These are phyloP conservation scores for Trididemnum nubilum DNA, from an alignment of 23 tunicate genomes.

Conservation along the genomic window DNA sequence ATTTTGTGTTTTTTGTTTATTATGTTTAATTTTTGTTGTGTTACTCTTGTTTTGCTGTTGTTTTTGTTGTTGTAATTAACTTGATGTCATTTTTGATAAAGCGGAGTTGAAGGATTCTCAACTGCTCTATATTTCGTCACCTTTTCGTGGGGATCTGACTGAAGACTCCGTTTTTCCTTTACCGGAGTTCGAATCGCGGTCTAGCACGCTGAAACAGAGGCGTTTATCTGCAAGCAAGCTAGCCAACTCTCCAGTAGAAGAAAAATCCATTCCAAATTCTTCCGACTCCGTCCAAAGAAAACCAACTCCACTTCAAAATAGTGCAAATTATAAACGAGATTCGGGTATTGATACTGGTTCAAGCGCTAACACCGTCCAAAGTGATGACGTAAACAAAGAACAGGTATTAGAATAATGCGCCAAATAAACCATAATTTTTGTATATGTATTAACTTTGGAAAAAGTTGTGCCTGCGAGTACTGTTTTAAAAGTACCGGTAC, in stretches of 20 bases:
- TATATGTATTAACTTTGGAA: too few species aligned
- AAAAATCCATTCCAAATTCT: background rate
- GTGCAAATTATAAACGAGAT: constrained; percentile 4
- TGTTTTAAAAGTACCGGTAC: too few species aligned
- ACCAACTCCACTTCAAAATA: background rate
- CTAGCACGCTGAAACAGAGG: background rate
- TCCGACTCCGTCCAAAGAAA: background rate
- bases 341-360: constrained; percentile 58
- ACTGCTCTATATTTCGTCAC: background rate
- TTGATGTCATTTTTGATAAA: too few species aligned
- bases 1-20: background rate
- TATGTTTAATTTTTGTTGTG: background rate
- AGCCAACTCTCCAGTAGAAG: background rate
- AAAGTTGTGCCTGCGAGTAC: too few species aligned
- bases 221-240: too few species aligned
- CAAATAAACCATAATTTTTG: too few species aligned
- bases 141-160: background rate
- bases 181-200: background rate
- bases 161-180: background rate
- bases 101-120: background rate
- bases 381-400: constrained; percentile 26
- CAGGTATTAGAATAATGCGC: constrained; percentile 16
- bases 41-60: background rate
- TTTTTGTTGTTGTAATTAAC: background rate
- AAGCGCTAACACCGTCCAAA: constrained; percentile 38